phyloP scores from a whole-genome alignment of 2,113 vertebrate species.

The Myanophis thanlyinensis region DNA sequence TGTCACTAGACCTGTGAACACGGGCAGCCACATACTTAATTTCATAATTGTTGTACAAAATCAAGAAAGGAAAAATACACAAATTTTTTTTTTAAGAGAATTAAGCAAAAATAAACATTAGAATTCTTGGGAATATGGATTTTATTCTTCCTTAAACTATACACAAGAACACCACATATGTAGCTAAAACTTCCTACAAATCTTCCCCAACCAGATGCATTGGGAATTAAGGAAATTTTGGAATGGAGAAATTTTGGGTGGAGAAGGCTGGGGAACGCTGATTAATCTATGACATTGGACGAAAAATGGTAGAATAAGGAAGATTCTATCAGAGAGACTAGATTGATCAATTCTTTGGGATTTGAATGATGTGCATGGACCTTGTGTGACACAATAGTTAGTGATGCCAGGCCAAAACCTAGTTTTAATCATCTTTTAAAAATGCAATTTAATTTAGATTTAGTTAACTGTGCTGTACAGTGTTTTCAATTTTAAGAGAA shows the following conservation, averaged over 20 bases:
- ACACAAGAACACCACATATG: neutral
- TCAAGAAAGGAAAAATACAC: slow-evolving; percentile 6
- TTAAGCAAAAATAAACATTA: slow-evolving; percentile 14
- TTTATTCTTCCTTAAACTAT: neutral
- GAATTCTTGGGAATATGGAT: neutral
- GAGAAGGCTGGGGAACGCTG: neutral
- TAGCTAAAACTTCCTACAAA: neutral
- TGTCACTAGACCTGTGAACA: slow-evolving; percentile 51
- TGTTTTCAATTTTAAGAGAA: neutral
- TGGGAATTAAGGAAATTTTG: neutral
- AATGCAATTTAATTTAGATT: neutral
- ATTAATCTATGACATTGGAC: neutral
- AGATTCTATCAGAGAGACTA: neutral
- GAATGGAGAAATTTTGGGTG: neutral
- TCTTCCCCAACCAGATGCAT: neutral
- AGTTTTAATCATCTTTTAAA: neutral
- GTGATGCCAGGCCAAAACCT: neutral
- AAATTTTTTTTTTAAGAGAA: too few species aligned
- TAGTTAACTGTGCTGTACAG: neutral
- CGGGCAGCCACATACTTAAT: slow-evolving; percentile 44
- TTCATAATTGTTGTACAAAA: slow-evolving; percentile 26
- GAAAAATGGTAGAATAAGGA: neutral
- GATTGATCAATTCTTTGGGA: neutral
- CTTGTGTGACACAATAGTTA: neutral
- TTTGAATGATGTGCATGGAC: neutral